These are phyloP conservation scores for Acleris cristana DNA, from an alignment of 2,888 invertebrate species.

Conservation along the genomic window DNA sequence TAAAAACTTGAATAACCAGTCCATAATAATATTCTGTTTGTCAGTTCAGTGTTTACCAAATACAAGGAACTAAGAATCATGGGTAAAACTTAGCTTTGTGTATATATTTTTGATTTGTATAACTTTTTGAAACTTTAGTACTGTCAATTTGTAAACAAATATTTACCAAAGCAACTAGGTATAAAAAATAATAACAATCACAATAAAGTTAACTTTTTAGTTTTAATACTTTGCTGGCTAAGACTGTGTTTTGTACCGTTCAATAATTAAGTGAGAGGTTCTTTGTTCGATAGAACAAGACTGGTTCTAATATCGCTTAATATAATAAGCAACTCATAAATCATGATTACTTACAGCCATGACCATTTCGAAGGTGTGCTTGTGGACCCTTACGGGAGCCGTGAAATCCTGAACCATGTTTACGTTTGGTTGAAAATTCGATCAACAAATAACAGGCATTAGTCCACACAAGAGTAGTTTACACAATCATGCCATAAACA, in stretches of 20 bases:
- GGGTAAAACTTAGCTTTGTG: too few relatives aligned
- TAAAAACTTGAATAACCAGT: too few relatives aligned
- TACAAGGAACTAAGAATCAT: too few relatives aligned
- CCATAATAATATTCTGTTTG: too few relatives aligned
- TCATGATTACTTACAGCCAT: conserved; percentile 91
- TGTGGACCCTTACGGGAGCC: conserved; percentile 97
- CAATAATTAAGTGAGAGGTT: not conserved
- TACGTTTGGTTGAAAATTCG: conserved; percentile 43
- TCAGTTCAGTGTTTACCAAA: too few relatives aligned
- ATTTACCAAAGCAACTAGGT: not conserved
- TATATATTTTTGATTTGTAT: too few relatives aligned
- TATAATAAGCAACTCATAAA: not conserved
- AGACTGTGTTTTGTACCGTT: not conserved
- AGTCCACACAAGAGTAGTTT: conserved; percentile 51
- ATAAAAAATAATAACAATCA: not conserved
- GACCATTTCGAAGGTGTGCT: conserved; percentile 96
- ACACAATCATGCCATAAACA: conserved; percentile 64
- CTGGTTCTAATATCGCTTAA: not conserved
- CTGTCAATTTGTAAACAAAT: not conserved
- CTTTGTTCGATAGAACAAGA: not conserved
- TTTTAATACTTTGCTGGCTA: not conserved
- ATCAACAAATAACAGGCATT: conserved; percentile 58
- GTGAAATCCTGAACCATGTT: conserved; percentile 98
- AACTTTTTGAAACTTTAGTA: too few relatives aligned
- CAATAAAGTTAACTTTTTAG: too few relatives aligned